Evolutionary conservation across 2,888 invertebrate species (phyloP), one percentile per base, ranked within the genome.

Genomic region (Drosophila percnosoma): DNA sequence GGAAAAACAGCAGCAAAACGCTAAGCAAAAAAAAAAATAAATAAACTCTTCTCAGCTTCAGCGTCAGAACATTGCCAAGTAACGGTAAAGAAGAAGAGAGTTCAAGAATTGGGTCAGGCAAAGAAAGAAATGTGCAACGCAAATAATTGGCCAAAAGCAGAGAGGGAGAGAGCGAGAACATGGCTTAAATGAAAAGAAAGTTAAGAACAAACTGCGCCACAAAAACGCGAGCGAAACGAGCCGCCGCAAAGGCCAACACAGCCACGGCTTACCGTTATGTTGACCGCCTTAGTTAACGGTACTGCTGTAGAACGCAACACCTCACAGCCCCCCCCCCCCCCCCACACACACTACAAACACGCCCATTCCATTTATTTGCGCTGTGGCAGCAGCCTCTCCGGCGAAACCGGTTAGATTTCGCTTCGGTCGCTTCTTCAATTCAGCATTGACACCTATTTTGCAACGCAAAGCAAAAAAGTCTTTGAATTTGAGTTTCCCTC

Each of bases 271-370:
- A 82, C 84, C 90, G 85, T 85, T 85, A 85, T 87, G 90, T 88
- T 85, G 85, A 85, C 85, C 85, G 90, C 88, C 70, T 71, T 74
- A 63, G 72, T 77, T 85, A 85, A 85, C 85, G 90, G 90, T 74
- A 80, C 61, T 69, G 65, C 52, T 70, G 69, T 71, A 67, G 73
- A 67, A 69, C 67, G 31, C 68, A 34, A 29, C 31, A 40, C 45
- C 42, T 21, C 21, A 7, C 45, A 21, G 0, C 7, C 2, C 7
- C 7, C 49, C n/a, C 21, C 18, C 21, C 21, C 21, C 21, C 21
- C 21, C 21, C 21, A n/a, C 27, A 1, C 24, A 24, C 24, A 24
- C 24, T 24, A 24, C 29, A 13, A 5, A 36, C 53, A 6, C 10
- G 18, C 4, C 34, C 31, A 27, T 18, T 4, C 13, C 6, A 13